Percentiles rank a stretch among this genome's conserved stretches.
Conservation (phyloP, 2,113 vertebrate genomes). For the Oreotrochilus melanogaster region DNA sequence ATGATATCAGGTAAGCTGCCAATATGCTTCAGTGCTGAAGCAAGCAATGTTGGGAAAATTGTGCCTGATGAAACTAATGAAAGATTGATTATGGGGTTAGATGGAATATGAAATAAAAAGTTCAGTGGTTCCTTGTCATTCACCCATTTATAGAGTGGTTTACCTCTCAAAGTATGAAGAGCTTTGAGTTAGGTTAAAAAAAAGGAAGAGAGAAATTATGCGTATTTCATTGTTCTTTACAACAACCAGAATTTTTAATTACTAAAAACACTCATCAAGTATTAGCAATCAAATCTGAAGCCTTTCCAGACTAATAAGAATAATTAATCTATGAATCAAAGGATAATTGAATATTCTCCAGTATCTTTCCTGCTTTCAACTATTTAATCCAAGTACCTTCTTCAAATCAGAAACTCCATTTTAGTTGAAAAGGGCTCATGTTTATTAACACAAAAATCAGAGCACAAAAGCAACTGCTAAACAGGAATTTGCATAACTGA, state of each 20-base stretch:
- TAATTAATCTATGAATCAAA: constrained; percentile 26
- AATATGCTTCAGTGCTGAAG: neutral
- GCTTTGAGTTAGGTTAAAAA: neutral
- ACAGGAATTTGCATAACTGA: constrained; percentile 10
- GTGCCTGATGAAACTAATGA: neutral
- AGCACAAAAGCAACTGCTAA: neutral
- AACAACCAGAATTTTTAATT: neutral
- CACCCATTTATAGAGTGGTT: neutral
- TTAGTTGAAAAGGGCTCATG: neutral
- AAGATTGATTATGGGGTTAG: neutral
- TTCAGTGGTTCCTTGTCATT: neutral
- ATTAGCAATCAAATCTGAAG: neutral
- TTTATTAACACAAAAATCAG: constrained; percentile 44
- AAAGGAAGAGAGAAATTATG: neutral
- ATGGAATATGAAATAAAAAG: neutral
- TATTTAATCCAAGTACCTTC: constrained; percentile 21
- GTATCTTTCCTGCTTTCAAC: constrained; percentile 7
- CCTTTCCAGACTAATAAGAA: constrained; percentile 31
- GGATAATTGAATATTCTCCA: constrained; percentile 7
- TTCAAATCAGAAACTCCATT: constrained; percentile 26
- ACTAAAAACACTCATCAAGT: neutral
- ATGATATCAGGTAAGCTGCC: neutral
- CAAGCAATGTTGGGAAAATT: neutral
- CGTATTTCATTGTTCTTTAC: neutral
- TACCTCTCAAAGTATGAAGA: neutral